Percentiles rank a stretch among this genome's conserved stretches.
Conservation (phyloP, 2,888 invertebrate species). For the Keiferia lycopersicella region DNA sequence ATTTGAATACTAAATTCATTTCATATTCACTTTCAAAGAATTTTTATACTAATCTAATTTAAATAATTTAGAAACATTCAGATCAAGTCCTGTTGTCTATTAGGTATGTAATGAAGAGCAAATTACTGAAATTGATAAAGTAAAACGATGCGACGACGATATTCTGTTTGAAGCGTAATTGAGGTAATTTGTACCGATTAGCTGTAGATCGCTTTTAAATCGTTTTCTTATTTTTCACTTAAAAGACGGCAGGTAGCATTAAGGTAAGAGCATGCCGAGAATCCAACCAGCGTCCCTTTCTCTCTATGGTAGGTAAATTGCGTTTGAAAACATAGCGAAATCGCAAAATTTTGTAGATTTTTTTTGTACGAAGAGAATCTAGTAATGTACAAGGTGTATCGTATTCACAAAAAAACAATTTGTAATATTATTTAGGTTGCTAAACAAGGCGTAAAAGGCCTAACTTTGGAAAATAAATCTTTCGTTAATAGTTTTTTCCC, state of each 20-base stretch:
- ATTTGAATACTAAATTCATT: not conserved
- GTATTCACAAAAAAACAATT: too few species aligned
- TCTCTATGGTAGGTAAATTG: too few species aligned
- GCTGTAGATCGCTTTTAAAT: not conserved
- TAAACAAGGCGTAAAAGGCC: too few species aligned
- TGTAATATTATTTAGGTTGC: too few species aligned
- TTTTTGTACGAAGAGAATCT: too few species aligned
- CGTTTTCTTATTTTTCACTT: not conserved
- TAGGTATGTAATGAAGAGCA: not conserved
- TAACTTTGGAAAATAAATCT: too few species aligned
- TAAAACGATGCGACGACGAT: not conserved
- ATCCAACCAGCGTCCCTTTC: too few species aligned
- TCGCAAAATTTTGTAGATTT: too few species aligned
- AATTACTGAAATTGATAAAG: not conserved
- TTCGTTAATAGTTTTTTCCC: too few species aligned
- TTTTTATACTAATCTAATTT: not conserved
- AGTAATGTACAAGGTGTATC: too few species aligned
- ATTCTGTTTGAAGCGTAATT: constrained; percentile 1
- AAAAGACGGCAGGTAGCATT: not conserved
- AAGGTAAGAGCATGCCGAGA: too few species aligned
- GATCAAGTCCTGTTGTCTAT: not conserved
- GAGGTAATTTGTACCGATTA: not conserved
- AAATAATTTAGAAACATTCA: not conserved
- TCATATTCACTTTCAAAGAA: not conserved
- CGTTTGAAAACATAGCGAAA: too few species aligned